A percentile compares a stretch with the other conserved stretches of the same genome.
These are phyloP conservation scores for Choloepus hoffmanni DNA, from an alignment of 2,113 vertebrate genomes.

Conservation along the genomic window DNA sequence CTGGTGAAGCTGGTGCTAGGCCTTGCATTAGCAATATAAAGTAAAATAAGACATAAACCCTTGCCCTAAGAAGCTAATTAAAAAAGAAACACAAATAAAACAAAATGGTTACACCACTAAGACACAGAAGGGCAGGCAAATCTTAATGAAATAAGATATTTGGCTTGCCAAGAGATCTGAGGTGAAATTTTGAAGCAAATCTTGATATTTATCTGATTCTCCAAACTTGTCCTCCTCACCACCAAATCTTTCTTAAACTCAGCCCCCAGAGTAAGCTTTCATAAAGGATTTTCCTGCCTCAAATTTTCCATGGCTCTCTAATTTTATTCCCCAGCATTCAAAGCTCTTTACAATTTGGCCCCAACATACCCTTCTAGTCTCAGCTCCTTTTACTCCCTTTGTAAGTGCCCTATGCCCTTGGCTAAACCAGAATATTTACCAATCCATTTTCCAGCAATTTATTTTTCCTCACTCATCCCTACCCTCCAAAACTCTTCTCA, in stretches of 20 bases:
- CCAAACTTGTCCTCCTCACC: background rate
- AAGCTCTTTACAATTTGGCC: background rate
- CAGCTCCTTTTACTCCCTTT: background rate
- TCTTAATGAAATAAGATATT: background rate
- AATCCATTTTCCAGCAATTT: background rate
- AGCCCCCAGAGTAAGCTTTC: background rate
- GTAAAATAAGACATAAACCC: slow-evolving; percentile 33
- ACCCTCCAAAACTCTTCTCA: background rate
- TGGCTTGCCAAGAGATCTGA: background rate
- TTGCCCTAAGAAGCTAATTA: background rate
- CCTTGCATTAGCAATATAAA: background rate
- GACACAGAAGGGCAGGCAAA: background rate
- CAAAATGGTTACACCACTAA: background rate
- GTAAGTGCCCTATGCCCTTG: background rate
- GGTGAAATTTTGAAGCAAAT: background rate
- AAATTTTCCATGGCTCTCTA: slow-evolving; percentile 18
- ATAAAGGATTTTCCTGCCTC: background rate
- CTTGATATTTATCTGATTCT: background rate
- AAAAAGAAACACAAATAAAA: background rate
- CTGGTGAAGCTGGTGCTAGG: background rate
- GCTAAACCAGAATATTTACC: background rate
- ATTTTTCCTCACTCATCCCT: background rate
- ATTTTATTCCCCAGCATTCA: slow-evolving; percentile 13
- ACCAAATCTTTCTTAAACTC: background rate
- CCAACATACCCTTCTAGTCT: slow-evolving; percentile 12